Percentiles rank a stretch among this genome's conserved stretches.
phyloP scores from a whole-genome alignment of 2,888 invertebrate genomes.

The Lampropteryx suffumata region DNA sequence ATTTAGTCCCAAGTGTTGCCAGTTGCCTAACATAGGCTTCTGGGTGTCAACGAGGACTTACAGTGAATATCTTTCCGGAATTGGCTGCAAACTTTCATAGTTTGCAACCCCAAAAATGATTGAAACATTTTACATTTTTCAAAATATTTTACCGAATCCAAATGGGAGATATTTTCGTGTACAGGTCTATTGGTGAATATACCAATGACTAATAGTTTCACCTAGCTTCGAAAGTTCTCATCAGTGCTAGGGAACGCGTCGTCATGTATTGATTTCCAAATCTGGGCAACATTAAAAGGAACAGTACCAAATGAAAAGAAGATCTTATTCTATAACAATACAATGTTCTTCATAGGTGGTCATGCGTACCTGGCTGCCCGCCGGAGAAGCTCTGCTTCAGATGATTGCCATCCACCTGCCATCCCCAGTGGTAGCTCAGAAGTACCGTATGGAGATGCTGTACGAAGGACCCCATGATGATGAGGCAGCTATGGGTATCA shows the following conservation, averaged over 20 bases:
- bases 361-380: conserved; percentile 99
- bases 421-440: conserved; percentile 99
- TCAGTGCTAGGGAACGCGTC: no score
- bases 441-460: conserved; percentile 99
- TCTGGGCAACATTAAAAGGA: no score
- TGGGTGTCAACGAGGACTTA: conserved; percentile 81
- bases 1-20: conserved; percentile 78
- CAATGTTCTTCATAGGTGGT: conserved; percentile 85
- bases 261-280: no score
- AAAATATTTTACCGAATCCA: no score
- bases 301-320: no score
- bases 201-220: no score
- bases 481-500: conserved; percentile 95
- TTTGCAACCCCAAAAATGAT: conserved; percentile 66
- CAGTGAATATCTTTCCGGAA: conserved; percentile 67
- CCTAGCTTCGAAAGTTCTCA: no score
- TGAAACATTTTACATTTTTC: no score
- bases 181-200: no score
- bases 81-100: conserved; percentile 61
- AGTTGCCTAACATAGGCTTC: conserved; percentile 63
- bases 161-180: no score
- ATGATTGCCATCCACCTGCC: conserved; percentile 99
- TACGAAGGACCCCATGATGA: conserved; percentile 99
- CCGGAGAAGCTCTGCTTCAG: conserved; percentile 99
- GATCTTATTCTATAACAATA: not conserved